These are phyloP conservation scores for Battus philenor DNA, from an alignment of 1,140 invertebrate species.

Conservation along the genomic window DNA sequence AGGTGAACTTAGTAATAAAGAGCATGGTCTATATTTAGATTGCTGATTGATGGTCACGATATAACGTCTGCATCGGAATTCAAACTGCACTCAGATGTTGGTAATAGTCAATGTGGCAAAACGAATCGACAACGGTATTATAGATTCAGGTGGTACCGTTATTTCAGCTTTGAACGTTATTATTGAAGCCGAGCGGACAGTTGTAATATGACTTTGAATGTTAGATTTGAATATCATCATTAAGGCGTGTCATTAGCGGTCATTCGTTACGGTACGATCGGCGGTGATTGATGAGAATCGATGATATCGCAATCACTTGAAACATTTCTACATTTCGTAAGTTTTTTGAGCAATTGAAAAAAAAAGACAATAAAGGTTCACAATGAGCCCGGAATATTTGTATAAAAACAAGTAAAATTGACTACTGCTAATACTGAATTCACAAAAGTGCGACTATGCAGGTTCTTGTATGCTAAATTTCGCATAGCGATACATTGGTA, in stretches of 20 bases:
- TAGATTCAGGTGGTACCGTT: slow-evolving; percentile 9
- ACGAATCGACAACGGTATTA: slow-evolving; percentile 12
- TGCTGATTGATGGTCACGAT: slow-evolving; percentile 6
- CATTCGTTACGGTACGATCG: slow-evolving; percentile 31
- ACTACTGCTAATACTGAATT: too few relatives aligned
- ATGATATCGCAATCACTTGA: slow-evolving; percentile 40
- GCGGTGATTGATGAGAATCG: slow-evolving; percentile 43
- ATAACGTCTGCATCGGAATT: not conserved
- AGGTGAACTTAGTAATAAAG: slow-evolving; percentile 1
- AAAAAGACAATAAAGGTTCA: too few relatives aligned
- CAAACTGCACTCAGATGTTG: slow-evolving; percentile 8
- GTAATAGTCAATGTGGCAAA: slow-evolving; percentile 7
- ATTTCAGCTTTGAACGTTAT: slow-evolving; percentile 10
- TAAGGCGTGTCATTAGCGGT: slow-evolving; percentile 39
- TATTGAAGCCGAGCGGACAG: slow-evolving; percentile 8
- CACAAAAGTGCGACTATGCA: too few relatives aligned
- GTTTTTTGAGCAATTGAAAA: too few relatives aligned
- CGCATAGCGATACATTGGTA: too few relatives aligned
- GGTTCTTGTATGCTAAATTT: too few relatives aligned
- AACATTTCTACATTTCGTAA: too few relatives aligned
- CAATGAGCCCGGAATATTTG: too few relatives aligned
- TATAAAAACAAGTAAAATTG: too few relatives aligned
- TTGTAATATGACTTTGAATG: slow-evolving; percentile 28
- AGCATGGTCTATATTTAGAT: slow-evolving; percentile 6
- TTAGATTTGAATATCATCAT: slow-evolving; percentile 33